A percentile compares a stretch with the other conserved stretches of the same genome.
These are phyloP conservation scores for Catocala sponsa DNA, from an alignment of 2,888 invertebrate species.

Conservation along the genomic window DNA sequence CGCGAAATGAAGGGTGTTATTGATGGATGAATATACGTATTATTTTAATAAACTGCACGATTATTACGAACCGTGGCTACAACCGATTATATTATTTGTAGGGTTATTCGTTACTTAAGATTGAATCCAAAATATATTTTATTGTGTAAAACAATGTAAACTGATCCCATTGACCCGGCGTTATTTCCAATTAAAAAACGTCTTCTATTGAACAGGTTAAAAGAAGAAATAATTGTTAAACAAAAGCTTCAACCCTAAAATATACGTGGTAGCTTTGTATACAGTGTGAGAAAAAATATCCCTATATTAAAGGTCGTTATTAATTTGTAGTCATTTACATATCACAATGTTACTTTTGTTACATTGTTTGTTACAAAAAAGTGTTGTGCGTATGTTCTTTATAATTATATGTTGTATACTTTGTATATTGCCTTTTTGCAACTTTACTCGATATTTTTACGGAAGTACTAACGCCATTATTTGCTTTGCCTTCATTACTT, in stretches of 20 bases:
- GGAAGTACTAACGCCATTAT: conserved; percentile 17
- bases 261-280: conserved; percentile 65
- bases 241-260: conserved; percentile 38
- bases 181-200: conserved; percentile 11
- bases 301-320: conserved; percentile 58
- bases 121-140: neutral
- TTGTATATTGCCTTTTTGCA: conserved; percentile 12
- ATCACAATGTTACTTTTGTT: conserved; percentile 18
- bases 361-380: conserved; percentile 23
- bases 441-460: conserved; percentile 8
- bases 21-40: conserved; percentile 22
- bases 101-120: conserved; percentile 9
- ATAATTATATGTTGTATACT: conserved; percentile 8
- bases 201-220: conserved; percentile 43
- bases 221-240: conserved; percentile 45
- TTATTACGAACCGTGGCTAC: neutral
- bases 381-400: conserved; percentile 20
- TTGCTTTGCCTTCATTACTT: conserved; percentile 18
- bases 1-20: conserved; percentile 27
- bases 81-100: neutral
- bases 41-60: conserved; percentile 1
- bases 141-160: conserved; percentile 1
- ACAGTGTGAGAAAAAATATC: conserved; percentile 73
- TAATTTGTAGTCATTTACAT: conserved; percentile 51
- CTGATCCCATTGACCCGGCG: neutral